Base-by-base conservation (phyloP, 2,797 vertebrate species). In the Ptychobarbus kaznakovi region DNA sequence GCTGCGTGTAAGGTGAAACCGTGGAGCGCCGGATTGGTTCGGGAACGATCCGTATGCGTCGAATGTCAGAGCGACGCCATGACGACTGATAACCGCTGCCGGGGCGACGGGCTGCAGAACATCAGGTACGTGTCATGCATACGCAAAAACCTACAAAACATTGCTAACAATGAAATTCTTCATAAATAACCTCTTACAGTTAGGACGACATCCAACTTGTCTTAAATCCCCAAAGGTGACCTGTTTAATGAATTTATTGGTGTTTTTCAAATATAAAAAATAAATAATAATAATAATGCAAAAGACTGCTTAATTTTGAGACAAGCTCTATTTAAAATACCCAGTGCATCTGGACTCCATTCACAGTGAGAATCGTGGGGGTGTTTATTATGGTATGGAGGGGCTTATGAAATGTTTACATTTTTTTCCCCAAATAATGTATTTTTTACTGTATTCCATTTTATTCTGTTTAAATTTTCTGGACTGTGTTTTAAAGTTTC, bases 1-100 rank as follows among this genome's bases (percentile, higher is more conserved):
- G 68, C 87, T 0, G 94, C 86, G 0, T 97, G 96, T 85, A 94
- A 79, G 1, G 87, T 95, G 84, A 94, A 86, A 28, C 80, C 93
- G 78, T 97, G 96, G 97, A 96, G 95, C 11, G 93, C 93, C 80
- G 92, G 89, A 46, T 91, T 97, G 90, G 92, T 93, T 51, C 91
- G 75, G 70, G 96, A 96, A 87, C 88, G 91, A 61, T 88, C 86
- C 22, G 84, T 97, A 84, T 97, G 97, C 12, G 93, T 95, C 0
- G 93, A 97, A 87, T 97, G 96, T 91, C 93, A 95, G 91, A 93
- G 92, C 8, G 92, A 94, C 0, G 90, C 90, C 12, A 93, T 94
- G 94, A 92, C 91, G 13, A 92, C 84, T 79, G 89, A 46, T 0
- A 91, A 93, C 66, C 94, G 84, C 28, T 97, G 97, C 75, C 79